Evolutionary conservation across 30 jellyfish, hydroid and myxozoan genomes (phyloP), one percentile per base, ranked within the genome.

Genomic region (Aurelia sp.): DNA sequence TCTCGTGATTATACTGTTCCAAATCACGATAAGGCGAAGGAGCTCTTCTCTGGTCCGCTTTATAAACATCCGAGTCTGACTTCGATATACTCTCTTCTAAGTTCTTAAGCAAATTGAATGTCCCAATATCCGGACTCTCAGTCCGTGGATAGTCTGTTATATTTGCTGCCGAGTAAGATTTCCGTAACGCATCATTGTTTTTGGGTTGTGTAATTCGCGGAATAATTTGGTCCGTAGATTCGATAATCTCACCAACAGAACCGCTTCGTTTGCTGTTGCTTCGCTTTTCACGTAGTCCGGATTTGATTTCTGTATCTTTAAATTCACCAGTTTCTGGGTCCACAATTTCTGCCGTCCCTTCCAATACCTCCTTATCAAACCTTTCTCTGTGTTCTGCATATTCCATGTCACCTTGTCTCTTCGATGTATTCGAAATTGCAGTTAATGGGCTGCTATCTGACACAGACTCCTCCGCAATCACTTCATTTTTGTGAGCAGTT

Each of bases 1-100:
- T 92, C 8, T 30, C 73, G 48, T 50, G 60, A 41, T 59, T 77
- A 71, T 84, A 78, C 16, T 35, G 62, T 40, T 76, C 93, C 12
- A 40, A 27, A 11, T 68, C 90, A 31, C 57, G 57, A 4, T 66
- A 10, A 74, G 86, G 92, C 18, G 92, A 51, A 30, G 74, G 11
- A 8, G 20, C 41, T 62, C 37, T 64, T 23, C 58, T 71, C 15
- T n/a, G 52, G 40, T 52, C 83, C 74, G 70, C 59, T 10, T 80
- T 74, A 40, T 71, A 55, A 5, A 71, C 80, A 55, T 74, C 44
- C 15, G 78, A 68, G 76, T 72, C 82, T 60, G 88, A 63, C 48
- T 85, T 74, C 22, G 85, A 77, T 41, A 86, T 86, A 65, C 78
- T 76, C 59, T 65, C 76, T 16, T 86, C 85, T 31, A 63, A 69